Percentiles rank a stretch among this genome's conserved stretches.
Conservation (phyloP, 2,797 vertebrate genomes). For the Nyctibius grandis region DNA sequence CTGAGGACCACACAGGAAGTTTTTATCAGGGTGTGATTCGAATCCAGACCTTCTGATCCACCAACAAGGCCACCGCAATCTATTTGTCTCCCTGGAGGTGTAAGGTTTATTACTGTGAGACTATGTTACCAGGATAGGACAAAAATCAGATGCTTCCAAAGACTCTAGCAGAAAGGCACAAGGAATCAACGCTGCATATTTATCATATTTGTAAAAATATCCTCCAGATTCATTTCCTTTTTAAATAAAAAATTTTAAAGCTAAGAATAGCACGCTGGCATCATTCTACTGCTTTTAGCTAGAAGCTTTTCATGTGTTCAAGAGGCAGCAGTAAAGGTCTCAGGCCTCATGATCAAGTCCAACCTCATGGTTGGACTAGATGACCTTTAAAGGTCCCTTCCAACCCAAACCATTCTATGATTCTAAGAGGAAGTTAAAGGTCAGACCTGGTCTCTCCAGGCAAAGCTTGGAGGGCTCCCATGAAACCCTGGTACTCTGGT, state of each 20-base stretch:
- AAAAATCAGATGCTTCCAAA: background rate
- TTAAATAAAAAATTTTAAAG: background rate
- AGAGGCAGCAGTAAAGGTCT: background rate
- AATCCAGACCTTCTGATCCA: background rate
- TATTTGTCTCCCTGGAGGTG: background rate
- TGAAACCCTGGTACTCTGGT: background rate
- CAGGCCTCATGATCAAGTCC: accelerated
- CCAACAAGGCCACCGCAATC: accelerated
- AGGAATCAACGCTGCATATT: background rate
- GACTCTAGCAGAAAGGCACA: background rate
- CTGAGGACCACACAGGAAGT: background rate
- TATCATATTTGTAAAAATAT: background rate
- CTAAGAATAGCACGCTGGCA: background rate
- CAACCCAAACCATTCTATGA: background rate
- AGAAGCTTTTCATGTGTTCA: accelerated
- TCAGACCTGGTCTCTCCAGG: background rate
- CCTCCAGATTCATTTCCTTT: background rate
- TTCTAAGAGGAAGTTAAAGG: background rate
- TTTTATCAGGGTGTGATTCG: background rate
- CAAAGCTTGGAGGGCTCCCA: background rate
- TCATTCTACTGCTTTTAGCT: background rate
- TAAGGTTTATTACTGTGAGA: background rate
- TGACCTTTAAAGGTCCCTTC: background rate
- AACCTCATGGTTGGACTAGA: background rate
- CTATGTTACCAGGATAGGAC: background rate